Evolutionary conservation across 2,113 vertebrate species (phyloP).

Genomic region (Hippocampus mohnikei): DNA sequence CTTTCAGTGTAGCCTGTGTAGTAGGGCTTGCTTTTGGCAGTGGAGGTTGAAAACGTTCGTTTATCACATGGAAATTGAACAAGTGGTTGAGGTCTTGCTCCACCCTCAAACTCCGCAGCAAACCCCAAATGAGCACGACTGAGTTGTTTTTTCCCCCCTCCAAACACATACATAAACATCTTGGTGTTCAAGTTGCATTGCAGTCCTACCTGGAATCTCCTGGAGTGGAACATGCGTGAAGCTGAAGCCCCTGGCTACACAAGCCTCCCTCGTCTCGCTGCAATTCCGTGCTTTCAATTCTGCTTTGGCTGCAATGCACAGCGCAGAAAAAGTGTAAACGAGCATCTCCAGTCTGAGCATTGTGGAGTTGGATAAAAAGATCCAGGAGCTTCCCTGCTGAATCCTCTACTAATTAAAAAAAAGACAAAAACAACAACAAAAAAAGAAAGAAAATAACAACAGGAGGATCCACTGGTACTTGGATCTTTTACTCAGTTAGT

Average conservation of each 20-base stretch:
- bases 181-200: not conserved
- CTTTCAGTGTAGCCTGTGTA: not conserved
- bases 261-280: constrained; percentile 84
- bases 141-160: not conserved
- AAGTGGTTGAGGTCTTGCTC: not conserved
- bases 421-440: constrained; percentile 9
- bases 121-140: not conserved
- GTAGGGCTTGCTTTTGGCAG: not conserved
- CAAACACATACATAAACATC: not conserved
- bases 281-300: constrained; percentile 84
- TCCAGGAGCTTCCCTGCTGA: constrained; percentile 42
- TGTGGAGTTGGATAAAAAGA: constrained; percentile 43
- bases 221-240: constrained; percentile 82
- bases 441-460: not conserved
- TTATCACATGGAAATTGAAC: not conserved
- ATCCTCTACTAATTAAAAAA: constrained; percentile 12
- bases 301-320: constrained; percentile 68
- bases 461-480: constrained; percentile 40
- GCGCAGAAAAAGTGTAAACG: constrained; percentile 72
- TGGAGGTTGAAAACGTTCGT: not conserved
- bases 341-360: constrained; percentile 68
- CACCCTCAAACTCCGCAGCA: not conserved
- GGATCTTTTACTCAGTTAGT: constrained; percentile 31
- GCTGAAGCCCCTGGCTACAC: constrained; percentile 83
- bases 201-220: constrained; percentile 87